Evolutionary conservation across 2,888 invertebrate genomes (phyloP).

Genomic region (Augochlorella aurata): DNA sequence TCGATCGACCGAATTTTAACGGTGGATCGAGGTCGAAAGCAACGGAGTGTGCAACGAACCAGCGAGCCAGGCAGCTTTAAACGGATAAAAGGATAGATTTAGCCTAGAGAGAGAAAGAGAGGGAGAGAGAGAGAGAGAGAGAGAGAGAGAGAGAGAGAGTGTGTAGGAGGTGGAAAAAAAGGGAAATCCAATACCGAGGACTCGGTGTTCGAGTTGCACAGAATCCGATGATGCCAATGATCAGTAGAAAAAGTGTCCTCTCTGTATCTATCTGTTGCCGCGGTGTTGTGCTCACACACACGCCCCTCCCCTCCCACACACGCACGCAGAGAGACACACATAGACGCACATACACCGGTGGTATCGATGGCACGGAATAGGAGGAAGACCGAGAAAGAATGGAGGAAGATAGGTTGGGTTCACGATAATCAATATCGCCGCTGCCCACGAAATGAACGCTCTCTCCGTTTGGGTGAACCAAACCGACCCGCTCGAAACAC

Average conservation of each 20-base stretch:
- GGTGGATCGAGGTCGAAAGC: conserved; percentile 70
- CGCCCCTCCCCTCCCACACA: too few species aligned
- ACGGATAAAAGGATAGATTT: conserved; percentile 40
- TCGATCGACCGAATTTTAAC: conserved; percentile 74
- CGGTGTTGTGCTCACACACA: not conserved
- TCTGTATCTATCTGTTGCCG: conserved; percentile 14
- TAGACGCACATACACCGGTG: not conserved
- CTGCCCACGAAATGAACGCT: conserved; percentile 43
- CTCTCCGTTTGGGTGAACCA: not conserved
- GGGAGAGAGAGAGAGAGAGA: not conserved
- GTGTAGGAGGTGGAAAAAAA: not conserved
- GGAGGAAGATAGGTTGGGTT: conserved; percentile 35
- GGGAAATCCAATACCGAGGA: conserved; percentile 13
- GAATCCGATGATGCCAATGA: not conserved
- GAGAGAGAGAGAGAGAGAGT: not conserved
- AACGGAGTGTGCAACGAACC: conserved; percentile 47
- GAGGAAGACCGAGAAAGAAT: conserved; percentile 17
- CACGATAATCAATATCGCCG: conserved; percentile 52
- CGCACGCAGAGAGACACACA: too few species aligned
- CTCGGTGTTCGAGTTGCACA: conserved; percentile 7
- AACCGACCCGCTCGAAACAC: not conserved
- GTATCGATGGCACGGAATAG: conserved; percentile 35
- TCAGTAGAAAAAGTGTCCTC: conserved; percentile 1
- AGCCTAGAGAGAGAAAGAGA: conserved; percentile 12
- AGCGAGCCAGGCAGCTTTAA: conserved; percentile 37